Percentiles rank a stretch among this genome's conserved stretches.
These are phyloP conservation scores for Carapus acus DNA, from an alignment of 2,797 vertebrate species.

Conservation along the genomic window DNA sequence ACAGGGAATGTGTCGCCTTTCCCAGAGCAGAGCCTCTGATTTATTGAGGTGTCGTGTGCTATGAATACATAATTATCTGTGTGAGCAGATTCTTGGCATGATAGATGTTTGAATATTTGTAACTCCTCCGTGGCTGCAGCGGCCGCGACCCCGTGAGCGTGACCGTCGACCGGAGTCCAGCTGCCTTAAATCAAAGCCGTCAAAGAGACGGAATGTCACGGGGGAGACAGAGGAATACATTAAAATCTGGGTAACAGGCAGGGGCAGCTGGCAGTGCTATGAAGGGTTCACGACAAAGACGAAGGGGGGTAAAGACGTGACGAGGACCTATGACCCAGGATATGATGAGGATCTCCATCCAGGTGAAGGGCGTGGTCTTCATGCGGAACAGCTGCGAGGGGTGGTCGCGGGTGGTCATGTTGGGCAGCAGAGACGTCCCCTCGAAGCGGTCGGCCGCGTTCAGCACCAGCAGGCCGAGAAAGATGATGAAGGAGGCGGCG, in stretches of 20 bases:
- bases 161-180: constrained; percentile 18
- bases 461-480: constrained; percentile 90
- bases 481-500: constrained; percentile 91
- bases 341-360: constrained; percentile 96
- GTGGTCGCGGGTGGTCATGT: constrained; percentile 85
- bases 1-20: constrained; percentile 19
- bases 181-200: constrained; percentile 9
- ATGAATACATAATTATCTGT: constrained; percentile 26
- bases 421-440: constrained; percentile 87
- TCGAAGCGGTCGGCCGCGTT: constrained; percentile 92
- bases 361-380: constrained; percentile 93
- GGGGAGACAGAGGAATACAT: constrained; percentile 4
- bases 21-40: constrained; percentile 18
- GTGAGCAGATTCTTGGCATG: constrained; percentile 17
- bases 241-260: neutral
- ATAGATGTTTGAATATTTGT: constrained; percentile 30
- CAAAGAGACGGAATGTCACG: neutral
- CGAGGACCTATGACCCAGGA: constrained; percentile 91
- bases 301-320: neutral
- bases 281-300: too few species aligned
- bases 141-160: constrained; percentile 26
- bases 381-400: constrained; percentile 90
- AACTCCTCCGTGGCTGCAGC: constrained; percentile 20
- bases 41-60: constrained; percentile 18
- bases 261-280: too few species aligned